These are phyloP conservation scores for Tenthredo scrophulariae DNA, from an alignment of 2,888 invertebrate species.

Conservation along the genomic window DNA sequence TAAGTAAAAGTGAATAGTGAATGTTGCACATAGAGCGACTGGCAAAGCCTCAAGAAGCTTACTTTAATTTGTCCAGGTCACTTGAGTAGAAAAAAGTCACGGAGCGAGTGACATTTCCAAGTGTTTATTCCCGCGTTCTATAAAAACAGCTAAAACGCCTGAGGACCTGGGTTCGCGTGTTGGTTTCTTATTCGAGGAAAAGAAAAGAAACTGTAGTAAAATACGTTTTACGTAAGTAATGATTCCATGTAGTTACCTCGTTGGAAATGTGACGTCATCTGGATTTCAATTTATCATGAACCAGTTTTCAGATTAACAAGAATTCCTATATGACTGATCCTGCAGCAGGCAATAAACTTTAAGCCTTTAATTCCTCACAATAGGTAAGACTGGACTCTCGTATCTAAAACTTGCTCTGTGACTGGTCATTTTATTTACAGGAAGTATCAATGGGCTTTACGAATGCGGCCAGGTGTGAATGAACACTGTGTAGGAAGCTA, in stretches of 20 bases:
- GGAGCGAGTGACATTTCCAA: conserved; percentile 9
- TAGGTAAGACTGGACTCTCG: not conserved
- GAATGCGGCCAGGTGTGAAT: conserved; percentile 55
- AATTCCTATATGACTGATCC: not conserved
- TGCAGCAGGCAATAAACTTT: not conserved
- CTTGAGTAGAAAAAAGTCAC: not conserved
- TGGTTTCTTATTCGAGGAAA: not conserved
- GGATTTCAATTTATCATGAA: not conserved
- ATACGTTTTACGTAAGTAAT: conserved; percentile 26
- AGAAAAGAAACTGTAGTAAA: not conserved
- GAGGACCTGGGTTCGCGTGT: not conserved
- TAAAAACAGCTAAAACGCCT: not conserved
- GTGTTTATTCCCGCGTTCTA: conserved; percentile 9
- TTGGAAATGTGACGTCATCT: not conserved
- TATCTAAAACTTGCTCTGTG: conserved; percentile 1
- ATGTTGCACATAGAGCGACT: not conserved
- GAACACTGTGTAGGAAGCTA: conserved; percentile 53
- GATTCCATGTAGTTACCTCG: not conserved
- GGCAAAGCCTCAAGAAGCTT: not conserved
- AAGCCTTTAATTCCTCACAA: not conserved
- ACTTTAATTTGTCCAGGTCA: not conserved
- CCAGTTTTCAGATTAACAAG: conserved; percentile 24
- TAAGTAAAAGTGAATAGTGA: conserved; percentile 23
- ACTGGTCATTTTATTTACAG: conserved; percentile 31
- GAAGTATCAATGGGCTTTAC: conserved; percentile 54